Evolutionary conservation across 2,113 vertebrate genomes (phyloP).

Genomic region (human): DNA sequence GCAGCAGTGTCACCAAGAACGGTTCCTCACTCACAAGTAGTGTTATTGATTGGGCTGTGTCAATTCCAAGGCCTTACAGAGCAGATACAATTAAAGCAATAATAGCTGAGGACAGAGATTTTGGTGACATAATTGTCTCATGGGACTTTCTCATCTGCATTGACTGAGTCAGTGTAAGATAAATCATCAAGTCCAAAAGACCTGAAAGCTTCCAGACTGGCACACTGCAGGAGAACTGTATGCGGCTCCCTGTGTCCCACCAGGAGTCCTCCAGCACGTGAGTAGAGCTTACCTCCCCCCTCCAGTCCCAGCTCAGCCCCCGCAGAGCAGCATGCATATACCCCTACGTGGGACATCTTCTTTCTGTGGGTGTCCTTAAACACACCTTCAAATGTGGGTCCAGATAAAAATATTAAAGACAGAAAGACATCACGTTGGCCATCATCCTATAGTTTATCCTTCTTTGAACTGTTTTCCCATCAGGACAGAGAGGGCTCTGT

Average conservation of each 20-base stretch:
- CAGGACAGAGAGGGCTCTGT: not conserved
- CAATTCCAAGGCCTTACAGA: slow-evolving; percentile 80
- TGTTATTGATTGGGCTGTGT: slow-evolving; percentile 82
- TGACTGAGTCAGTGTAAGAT: slow-evolving; percentile 43
- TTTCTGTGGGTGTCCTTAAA: not conserved
- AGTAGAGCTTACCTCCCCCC: not conserved
- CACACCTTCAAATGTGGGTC: not conserved
- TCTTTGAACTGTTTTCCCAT: not conserved
- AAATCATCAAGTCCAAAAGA: slow-evolving; percentile 17
- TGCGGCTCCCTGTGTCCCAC: not conserved
- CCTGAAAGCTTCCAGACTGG: not conserved
- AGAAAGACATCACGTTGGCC: not conserved
- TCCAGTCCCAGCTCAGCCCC: not conserved
- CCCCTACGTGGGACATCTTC: not conserved
- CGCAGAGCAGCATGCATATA: not conserved
- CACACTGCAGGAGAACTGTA: not conserved
- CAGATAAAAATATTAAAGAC: not conserved
- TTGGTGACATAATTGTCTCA: slow-evolving; percentile 50
- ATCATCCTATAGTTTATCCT: not conserved
- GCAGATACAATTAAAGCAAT: slow-evolving; percentile 80
- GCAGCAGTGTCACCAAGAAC: slow-evolving; percentile 73
- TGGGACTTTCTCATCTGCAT: slow-evolving; percentile 48
- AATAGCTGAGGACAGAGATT: slow-evolving; percentile 71
- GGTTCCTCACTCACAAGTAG: slow-evolving; percentile 80
- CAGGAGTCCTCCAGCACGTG: not conserved